Percentiles rank a stretch among this genome's conserved stretches.
phyloP scores from a whole-genome alignment of 1,140 invertebrate species.

The Saccostrea echinata region DNA sequence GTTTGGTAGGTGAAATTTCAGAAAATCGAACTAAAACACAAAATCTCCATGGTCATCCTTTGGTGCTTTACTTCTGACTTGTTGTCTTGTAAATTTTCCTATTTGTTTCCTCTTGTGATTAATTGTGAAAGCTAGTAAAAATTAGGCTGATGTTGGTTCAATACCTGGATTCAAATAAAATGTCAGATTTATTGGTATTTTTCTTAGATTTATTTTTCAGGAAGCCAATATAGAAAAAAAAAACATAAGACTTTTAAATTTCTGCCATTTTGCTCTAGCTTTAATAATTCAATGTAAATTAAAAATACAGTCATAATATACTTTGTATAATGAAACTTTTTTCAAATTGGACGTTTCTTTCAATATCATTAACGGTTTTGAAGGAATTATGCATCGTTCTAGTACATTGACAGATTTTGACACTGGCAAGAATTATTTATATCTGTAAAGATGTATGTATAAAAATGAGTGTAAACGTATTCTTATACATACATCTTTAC shows the following conservation, averaged over 20 bases:
- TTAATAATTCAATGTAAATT: background rate
- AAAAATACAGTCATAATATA: too few relatives aligned
- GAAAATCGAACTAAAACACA: background rate
- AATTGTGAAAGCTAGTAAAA: conserved; percentile 15
- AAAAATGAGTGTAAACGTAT: too few relatives aligned
- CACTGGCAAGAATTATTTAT: too few relatives aligned
- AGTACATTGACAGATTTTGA: too few relatives aligned
- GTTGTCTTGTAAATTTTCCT: background rate
- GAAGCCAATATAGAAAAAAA: too few relatives aligned
- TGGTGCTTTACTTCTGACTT: conserved; percentile 2
- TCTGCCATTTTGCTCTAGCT: background rate
- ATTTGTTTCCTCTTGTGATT: conserved; percentile 18
- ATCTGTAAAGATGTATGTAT: too few relatives aligned
- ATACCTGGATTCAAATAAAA: background rate
- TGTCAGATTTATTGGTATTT: background rate
- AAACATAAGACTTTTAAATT: too few relatives aligned
- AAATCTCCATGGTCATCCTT: background rate
- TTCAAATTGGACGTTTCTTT: too few relatives aligned
- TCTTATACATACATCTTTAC: too few relatives aligned
- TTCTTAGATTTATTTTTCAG: background rate
- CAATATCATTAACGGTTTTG: too few relatives aligned
- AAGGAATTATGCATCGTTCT: too few relatives aligned
- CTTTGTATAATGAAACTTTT: too few relatives aligned
- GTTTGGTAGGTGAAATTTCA: background rate
- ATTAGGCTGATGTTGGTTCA: background rate